A percentile compares a stretch with the other conserved stretches of the same genome.
phyloP scores from a whole-genome alignment of 2,888 invertebrate genomes.

The Itoplectis maculator region DNA sequence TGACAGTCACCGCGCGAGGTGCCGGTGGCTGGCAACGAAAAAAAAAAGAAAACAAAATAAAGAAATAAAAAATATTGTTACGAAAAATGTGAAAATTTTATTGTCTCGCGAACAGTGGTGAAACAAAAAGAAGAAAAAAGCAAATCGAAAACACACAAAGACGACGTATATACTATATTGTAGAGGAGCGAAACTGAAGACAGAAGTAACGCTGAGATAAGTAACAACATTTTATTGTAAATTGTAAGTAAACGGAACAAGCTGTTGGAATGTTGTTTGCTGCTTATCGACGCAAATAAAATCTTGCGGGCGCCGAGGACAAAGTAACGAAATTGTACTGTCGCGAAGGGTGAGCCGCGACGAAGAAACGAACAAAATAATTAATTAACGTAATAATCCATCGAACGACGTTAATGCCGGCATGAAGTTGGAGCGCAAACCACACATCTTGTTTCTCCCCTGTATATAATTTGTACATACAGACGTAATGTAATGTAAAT shows the following conservation, averaged over 20 bases:
- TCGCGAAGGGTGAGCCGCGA: not conserved
- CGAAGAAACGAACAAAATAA: conserved; percentile 43
- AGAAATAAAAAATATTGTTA: conserved; percentile 41
- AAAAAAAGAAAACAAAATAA: conserved; percentile 32
- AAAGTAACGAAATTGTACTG: conserved; percentile 24
- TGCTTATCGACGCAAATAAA: conserved; percentile 17
- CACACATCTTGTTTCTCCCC: conserved; percentile 71
- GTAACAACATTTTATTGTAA: conserved; percentile 47
- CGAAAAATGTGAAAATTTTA: conserved; percentile 58
- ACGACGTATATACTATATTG: conserved; percentile 45
- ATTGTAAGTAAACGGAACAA: conserved; percentile 40
- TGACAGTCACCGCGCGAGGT: conserved; percentile 46
- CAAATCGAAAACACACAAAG: conserved; percentile 18
- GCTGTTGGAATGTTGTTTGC: conserved; percentile 29
- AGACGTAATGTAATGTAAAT: conserved; percentile 73
- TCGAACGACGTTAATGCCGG: conserved; percentile 10
- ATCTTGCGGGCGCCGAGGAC: not conserved
- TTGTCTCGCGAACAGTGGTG: conserved; percentile 55
- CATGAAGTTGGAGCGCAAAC: conserved; percentile 60
- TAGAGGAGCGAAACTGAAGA: conserved; percentile 30
- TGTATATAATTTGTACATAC: conserved; percentile 80
- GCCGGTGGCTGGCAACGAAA: conserved; percentile 58
- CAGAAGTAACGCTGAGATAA: conserved; percentile 15
- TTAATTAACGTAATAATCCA: conserved; percentile 19
- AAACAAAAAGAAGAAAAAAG: no score